phyloP scores from a whole-genome alignment of 2,888 invertebrate genomes.

The Lithophane leautieri region DNA sequence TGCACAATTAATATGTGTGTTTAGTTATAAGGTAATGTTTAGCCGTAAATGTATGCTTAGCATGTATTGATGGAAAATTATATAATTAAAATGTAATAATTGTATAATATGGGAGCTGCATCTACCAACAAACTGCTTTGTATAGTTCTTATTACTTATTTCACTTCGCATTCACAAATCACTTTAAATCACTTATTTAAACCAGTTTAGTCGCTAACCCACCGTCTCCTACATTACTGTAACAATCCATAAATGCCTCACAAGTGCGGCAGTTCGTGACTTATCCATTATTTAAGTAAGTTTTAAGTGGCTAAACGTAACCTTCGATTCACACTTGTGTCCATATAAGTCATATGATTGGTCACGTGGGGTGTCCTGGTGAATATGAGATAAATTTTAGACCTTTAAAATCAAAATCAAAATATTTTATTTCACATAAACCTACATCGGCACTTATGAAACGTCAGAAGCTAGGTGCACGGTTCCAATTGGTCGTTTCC shows the following conservation, averaged over 20 bases:
- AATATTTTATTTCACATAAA: no score
- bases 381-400: not conserved
- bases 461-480: no score
- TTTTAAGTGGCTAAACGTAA: conserved; percentile 8
- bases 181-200: not conserved
- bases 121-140: no score
- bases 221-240: not conserved
- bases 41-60: no score
- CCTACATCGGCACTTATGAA: no score
- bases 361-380: conserved; percentile 20
- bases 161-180: conserved; percentile 13
- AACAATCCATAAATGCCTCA: not conserved
- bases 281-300: conserved; percentile 31
- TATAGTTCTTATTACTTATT: not conserved
- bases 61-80: no score
- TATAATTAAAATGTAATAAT: no score
- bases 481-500: no score
- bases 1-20: no score
- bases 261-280: conserved; percentile 28
- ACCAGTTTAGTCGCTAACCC: not conserved
- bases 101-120: no score
- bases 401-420: not conserved
- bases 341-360: conserved; percentile 34
- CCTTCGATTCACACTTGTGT: conserved; percentile 39
- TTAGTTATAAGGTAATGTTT: no score